These are phyloP conservation scores for Orchestes rusci DNA, from an alignment of 2,888 invertebrate genomes.

Conservation along the genomic window DNA sequence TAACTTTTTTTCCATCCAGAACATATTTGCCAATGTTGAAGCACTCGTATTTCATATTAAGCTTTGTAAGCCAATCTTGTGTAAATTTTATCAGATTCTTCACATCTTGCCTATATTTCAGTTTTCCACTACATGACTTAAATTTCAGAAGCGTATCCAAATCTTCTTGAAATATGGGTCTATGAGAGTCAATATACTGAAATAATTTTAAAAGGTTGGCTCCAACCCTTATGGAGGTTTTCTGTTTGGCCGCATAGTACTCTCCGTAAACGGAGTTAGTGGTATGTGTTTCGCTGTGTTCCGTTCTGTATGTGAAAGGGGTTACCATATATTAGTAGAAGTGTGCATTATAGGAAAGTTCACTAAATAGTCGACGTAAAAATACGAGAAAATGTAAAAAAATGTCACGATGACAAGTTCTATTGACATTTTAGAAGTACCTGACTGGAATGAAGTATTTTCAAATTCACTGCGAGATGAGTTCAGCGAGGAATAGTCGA, in stretches of 20 bases:
- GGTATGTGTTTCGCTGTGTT: constrained; percentile 42
- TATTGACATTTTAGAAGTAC: constrained; percentile 27
- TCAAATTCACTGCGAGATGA: no score
- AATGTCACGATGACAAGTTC: constrained; percentile 37
- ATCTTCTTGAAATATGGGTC: constrained; percentile 35
- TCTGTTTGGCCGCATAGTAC: constrained; percentile 34
- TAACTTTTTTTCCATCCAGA: constrained; percentile 36
- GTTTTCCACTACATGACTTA: constrained; percentile 39
- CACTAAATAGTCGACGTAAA: constrained; percentile 40
- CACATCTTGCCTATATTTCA: constrained; percentile 35
- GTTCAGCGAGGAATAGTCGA: no score
- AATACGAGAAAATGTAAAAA: constrained; percentile 40
- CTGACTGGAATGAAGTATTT: no score
- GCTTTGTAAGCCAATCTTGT: constrained; percentile 39
- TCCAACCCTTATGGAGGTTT: constrained; percentile 39
- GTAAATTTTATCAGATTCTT: constrained; percentile 38
- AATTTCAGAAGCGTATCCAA: constrained; percentile 39
- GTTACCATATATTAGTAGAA: constrained; percentile 35
- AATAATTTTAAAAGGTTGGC: constrained; percentile 39
- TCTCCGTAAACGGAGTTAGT: constrained; percentile 40
- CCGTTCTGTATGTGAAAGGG: constrained; percentile 41
- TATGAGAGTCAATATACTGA: constrained; percentile 41
- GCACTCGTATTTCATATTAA: constrained; percentile 42
- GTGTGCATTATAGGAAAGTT: constrained; percentile 37
- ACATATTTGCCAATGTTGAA: constrained; percentile 39